Conservation (phyloP, 2,113 vertebrate species). For the Ranitomeya imitator region DNA sequence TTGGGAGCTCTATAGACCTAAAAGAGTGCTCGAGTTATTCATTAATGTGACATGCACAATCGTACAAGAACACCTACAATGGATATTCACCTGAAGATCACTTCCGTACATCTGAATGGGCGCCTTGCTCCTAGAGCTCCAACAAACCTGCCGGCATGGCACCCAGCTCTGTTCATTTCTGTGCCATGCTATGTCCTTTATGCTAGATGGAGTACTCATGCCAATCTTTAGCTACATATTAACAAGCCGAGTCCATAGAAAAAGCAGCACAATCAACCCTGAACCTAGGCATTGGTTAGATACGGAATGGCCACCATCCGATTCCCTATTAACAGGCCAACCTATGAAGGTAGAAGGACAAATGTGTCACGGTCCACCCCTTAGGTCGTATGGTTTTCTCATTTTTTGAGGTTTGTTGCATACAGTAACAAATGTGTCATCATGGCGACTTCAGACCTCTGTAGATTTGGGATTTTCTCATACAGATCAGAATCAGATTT, state of each 20-base stretch:
- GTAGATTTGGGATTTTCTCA: too few relatives aligned
- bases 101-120: neutral
- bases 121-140: neutral
- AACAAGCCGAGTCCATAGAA: neutral
- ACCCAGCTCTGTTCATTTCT: too few relatives aligned
- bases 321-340: too few relatives aligned
- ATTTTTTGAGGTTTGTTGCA: too few relatives aligned
- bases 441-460: too few relatives aligned
- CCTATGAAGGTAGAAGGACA: too few relatives aligned
- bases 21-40: neutral
- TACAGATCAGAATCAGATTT: too few relatives aligned
- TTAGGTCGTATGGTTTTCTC: too few relatives aligned
- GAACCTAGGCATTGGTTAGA: neutral
- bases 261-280: neutral
- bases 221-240: neutral
- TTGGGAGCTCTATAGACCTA: neutral
- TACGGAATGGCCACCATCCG: too few relatives aligned
- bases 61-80: neutral
- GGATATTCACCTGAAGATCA: neutral
- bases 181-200: too few relatives aligned
- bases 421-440: too few relatives aligned
- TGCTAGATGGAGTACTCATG: neutral
- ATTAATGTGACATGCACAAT: neutral
- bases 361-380: too few relatives aligned
- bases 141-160: neutral